Base-by-base conservation (phyloP, 2,888 invertebrate genomes). In the Corbicula japonica region DNA sequence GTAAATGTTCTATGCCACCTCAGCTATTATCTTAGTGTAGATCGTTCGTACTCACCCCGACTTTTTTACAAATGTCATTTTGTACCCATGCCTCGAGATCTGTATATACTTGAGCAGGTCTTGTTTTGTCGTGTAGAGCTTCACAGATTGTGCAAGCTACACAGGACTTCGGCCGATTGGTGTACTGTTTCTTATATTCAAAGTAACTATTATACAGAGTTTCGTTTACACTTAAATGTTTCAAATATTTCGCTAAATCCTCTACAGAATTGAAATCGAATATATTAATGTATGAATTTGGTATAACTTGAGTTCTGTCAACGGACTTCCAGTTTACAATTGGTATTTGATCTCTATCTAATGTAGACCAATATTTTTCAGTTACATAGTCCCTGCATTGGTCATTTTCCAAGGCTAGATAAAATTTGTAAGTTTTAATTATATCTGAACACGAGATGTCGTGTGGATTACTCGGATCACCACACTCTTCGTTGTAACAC, bases 351-450 rank as follows among this genome's bases (percentile, higher is more conserved):
- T 85, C 76, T 12, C 86, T 75, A 18, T 65, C 12, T 32, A 88
- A 48, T 0, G 88, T 74, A 12, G 63, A 50, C 89, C 88, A 89
- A 44, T 86, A 89, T 75, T 90, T 90, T 52, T 90, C 89, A 0
- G 86, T 86, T 26, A 90, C 78, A 68, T 90, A 90, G 38, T 89
- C 90, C 32, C 58, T 74, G 65, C 89, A 90, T 61, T 87, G 71
- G 63, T 77, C 76, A 62, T 89, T 88, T 75, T 90, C 90, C 63
- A 88, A 85, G 15, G 85, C 76, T 23, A 89, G 63, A 61, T 80
- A 84, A 68, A 90, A 90, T 34, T 86, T 88, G 69, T 88, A 90
- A 76, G 79, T 26, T 54, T 69, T 74, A 70, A 88, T 38, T 76
- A 76, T 10, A 65, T 78, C 26, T 62, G 81, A 35, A 66, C 84